Percentiles rank a stretch among this genome's conserved stretches.
Conservation (phyloP, 2,888 invertebrate genomes). For the Lithophane leautieri region DNA sequence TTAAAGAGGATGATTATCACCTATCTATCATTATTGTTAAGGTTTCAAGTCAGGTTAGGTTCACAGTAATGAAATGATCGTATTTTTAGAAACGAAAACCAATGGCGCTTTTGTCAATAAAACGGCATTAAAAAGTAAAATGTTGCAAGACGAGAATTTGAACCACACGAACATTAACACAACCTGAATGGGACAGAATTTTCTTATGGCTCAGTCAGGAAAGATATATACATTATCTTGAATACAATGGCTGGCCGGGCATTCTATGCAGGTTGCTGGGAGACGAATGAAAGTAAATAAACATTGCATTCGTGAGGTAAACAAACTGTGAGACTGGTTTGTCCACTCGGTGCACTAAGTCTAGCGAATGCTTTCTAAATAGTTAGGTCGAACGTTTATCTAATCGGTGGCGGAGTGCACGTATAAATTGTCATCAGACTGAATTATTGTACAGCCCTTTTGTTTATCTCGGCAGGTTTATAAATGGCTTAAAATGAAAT, state of each 20-base stretch:
- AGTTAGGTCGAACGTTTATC: conserved; percentile 58
- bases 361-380: conserved; percentile 79
- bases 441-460: conserved; percentile 36
- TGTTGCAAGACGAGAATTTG: conserved; percentile 43
- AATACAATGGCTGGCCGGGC: conserved; percentile 60
- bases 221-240: conserved; percentile 33
- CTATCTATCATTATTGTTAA: neutral
- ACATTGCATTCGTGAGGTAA: conserved; percentile 85
- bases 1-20: neutral
- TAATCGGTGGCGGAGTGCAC: conserved; percentile 50
- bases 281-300: conserved; percentile 87
- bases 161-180: conserved; percentile 26
- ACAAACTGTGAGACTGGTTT: conserved; percentile 83
- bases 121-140: conserved; percentile 28
- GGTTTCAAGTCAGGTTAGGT: neutral
- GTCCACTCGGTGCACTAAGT: conserved; percentile 69
- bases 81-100: neutral
- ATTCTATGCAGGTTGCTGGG: conserved; percentile 73
- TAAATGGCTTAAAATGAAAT: conserved; percentile 21
- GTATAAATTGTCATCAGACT: conserved; percentile 48
- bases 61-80: neutral
- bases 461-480: conserved; percentile 27
- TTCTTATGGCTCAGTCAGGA: conserved; percentile 38
- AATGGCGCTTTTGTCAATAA: neutral
- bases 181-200: conserved; percentile 41